phyloP scores from a whole-genome alignment of 2,113 vertebrate species.

The Hydrochoerus hydrochaeris region DNA sequence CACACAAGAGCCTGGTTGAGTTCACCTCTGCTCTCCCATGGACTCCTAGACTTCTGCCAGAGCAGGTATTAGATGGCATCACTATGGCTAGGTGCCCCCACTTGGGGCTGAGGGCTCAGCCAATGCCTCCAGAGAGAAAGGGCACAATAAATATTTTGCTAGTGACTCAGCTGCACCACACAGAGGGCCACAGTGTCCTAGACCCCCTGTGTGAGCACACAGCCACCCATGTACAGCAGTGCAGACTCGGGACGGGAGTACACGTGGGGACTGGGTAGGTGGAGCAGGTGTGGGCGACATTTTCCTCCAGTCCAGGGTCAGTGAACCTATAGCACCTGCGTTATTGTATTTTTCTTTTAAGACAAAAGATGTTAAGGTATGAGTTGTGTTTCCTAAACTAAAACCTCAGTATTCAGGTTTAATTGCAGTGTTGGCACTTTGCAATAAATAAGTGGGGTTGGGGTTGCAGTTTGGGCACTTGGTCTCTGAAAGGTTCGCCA shows the following conservation, averaged over 20 bases:
- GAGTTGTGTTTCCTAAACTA: not conserved
- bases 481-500: not conserved
- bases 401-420: not conserved
- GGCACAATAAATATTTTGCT: not conserved
- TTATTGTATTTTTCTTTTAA: not conserved
- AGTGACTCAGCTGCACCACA: not conserved
- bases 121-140: not conserved
- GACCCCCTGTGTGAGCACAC: not conserved
- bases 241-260: not conserved
- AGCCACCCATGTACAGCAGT: not conserved
- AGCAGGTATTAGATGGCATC: not conserved
- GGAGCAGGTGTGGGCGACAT: not conserved
- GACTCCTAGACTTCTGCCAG: not conserved
- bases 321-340: not conserved
- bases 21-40: not conserved
- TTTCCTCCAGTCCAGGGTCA: not conserved
- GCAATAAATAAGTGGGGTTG: not conserved
- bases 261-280: not conserved
- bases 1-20: not conserved
- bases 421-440: not conserved
- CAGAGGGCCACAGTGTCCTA: not conserved
- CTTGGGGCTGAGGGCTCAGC: not conserved
- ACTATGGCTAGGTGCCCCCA: not conserved
- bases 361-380: not conserved
- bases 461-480: not conserved